These are phyloP conservation scores for Ceramica pisi DNA, from an alignment of 2,888 invertebrate genomes.

Conservation along the genomic window DNA sequence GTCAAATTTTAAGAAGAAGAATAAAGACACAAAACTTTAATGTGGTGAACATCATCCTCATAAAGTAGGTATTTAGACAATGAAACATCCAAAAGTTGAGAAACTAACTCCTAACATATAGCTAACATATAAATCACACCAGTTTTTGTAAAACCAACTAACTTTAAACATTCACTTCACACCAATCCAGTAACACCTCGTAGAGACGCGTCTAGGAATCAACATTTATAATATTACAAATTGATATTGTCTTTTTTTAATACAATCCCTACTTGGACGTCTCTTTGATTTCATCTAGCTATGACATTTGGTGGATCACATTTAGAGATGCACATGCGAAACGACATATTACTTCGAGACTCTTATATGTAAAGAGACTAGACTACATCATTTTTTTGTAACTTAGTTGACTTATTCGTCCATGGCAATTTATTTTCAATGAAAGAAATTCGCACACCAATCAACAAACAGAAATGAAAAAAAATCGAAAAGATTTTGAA, in stretches of 20 bases:
- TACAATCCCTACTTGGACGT: slow-evolving; percentile 85
- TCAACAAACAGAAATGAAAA: neutral
- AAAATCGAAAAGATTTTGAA: neutral
- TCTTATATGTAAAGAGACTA: too few species aligned
- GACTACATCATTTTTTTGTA: too few species aligned
- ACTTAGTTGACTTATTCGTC: too few species aligned
- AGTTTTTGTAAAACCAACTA: slow-evolving; percentile 59
- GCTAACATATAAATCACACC: slow-evolving; percentile 66
- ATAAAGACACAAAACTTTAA: too few species aligned
- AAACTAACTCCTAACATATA: slow-evolving; percentile 59
- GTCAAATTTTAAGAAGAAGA: too few species aligned
- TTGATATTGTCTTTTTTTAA: slow-evolving; percentile 85
- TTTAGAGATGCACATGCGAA: slow-evolving; percentile 44
- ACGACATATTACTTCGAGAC: neutral
- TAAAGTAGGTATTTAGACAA: slow-evolving; percentile 29
- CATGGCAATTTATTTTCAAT: neutral
- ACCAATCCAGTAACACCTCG: slow-evolving; percentile 57
- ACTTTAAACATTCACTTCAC: slow-evolving; percentile 63
- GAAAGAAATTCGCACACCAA: neutral
- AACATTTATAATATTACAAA: slow-evolving; percentile 74
- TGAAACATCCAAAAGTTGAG: slow-evolving; percentile 53
- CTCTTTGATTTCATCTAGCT: slow-evolving; percentile 89
- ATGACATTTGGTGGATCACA: slow-evolving; percentile 66
- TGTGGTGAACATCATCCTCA: slow-evolving; percentile 20
- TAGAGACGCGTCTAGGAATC: slow-evolving; percentile 60